phyloP scores from a whole-genome alignment of 2,797 vertebrate species.

The Psittacula derbiana region DNA sequence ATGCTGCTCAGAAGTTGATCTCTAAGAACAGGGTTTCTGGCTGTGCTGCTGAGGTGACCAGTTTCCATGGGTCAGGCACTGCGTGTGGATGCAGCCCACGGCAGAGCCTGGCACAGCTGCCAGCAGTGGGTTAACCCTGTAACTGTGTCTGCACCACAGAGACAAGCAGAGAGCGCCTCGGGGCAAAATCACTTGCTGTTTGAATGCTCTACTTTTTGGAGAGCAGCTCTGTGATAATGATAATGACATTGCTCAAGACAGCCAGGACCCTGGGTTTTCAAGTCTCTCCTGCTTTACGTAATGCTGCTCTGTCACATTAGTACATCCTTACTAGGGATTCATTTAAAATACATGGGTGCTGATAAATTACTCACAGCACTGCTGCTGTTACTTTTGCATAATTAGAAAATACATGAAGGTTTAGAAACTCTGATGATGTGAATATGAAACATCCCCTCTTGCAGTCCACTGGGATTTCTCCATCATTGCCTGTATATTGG shows the following conservation, averaged over 20 bases:
- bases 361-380: slow-evolving; percentile 38
- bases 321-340: slow-evolving; percentile 34
- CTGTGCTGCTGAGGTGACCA: rapidly evolving
- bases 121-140: background rate
- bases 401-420: slow-evolving; percentile 45
- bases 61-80: too few species aligned
- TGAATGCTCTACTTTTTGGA: slow-evolving; percentile 55
- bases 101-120: background rate
- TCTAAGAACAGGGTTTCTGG: background rate
- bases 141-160: background rate
- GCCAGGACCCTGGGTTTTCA: slow-evolving; percentile 16
- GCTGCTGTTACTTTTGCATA: slow-evolving; percentile 26
- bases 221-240: slow-evolving; percentile 39
- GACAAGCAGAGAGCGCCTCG: background rate
- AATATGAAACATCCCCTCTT: slow-evolving; percentile 5
- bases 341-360: slow-evolving; percentile 58
- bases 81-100: rapidly evolving
- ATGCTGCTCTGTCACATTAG: slow-evolving; percentile 43
- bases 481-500: slow-evolving; percentile 11
- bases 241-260: slow-evolving; percentile 63
- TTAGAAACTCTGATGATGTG: slow-evolving; percentile 21
- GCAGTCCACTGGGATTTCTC: slow-evolving; percentile 16
- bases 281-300: slow-evolving; percentile 49
- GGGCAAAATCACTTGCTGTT: slow-evolving; percentile 34
- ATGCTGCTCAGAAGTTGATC: background rate